phyloP scores from a whole-genome alignment of 1,140 invertebrate genomes.

The Diorhabda carinulata region DNA sequence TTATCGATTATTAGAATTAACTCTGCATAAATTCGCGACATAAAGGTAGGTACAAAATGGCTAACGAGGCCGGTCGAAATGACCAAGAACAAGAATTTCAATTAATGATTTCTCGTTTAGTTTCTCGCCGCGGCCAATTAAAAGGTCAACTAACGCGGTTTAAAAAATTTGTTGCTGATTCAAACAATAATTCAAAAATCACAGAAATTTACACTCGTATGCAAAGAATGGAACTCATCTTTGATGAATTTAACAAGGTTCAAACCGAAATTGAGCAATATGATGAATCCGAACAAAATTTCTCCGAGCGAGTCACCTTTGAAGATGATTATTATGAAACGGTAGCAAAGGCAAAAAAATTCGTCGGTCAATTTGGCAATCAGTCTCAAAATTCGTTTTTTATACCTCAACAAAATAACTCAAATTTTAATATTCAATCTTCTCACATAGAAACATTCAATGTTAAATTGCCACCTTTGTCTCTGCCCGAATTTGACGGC shows the following conservation, averaged over 20 bases:
- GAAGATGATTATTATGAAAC: constrained; percentile 15
- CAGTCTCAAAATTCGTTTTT: neutral
- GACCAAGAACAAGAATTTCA: no score
- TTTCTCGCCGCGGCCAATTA: neutral
- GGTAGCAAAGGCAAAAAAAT: neutral
- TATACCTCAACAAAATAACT: neutral
- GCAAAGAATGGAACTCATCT: neutral
- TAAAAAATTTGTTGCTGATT: neutral
- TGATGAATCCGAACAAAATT: neutral
- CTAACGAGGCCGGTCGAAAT: no score
- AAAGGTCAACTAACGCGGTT: neutral
- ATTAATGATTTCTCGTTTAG: neutral
- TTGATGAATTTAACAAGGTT: constrained; percentile 10
- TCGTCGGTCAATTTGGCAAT: neutral
- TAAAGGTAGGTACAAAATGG: no score
- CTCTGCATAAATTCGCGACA: no score
- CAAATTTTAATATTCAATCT: neutral
- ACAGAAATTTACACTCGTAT: neutral
- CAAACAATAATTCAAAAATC: neutral
- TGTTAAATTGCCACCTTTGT: constrained; percentile 17
- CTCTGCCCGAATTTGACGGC: constrained; percentile 20
- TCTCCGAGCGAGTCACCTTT: constrained; percentile 5
- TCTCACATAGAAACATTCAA: neutral
- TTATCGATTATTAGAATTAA: no score
- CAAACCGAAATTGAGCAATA: constrained; percentile 12